Conservation (phyloP, 2,113 vertebrate genomes). For the Misgurnus mizolepis region DNA sequence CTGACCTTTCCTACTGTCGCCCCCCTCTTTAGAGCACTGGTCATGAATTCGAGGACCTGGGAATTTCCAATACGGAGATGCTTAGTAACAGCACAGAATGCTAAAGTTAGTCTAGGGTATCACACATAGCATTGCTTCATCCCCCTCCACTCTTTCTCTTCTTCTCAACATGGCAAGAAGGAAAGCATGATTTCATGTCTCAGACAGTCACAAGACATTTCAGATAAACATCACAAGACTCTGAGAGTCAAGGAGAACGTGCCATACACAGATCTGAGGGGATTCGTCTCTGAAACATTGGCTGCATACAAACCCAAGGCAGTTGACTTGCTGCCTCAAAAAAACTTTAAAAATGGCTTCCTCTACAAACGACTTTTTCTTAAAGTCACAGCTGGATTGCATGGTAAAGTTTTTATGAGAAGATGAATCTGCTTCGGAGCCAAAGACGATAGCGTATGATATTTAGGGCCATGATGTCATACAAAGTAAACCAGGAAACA, state of each 20-base stretch:
- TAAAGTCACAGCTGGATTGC: background rate
- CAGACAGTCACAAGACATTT: constrained; percentile 18
- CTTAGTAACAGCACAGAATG: background rate
- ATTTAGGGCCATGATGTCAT: constrained; percentile 26
- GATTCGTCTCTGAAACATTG: background rate
- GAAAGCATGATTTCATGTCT: constrained; percentile 7
- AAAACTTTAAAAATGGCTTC: no score
- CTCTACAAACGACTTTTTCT: no score
- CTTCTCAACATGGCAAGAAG: background rate
- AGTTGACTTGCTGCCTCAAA: no score
- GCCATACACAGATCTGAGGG: constrained; percentile 9
- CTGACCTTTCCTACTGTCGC: constrained; percentile 5
- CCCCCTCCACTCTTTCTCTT: background rate
- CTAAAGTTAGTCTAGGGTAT: constrained; percentile 29
- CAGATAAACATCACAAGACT: constrained; percentile 4
- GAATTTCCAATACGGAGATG: constrained; percentile 2
- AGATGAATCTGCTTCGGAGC: background rate
- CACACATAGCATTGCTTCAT: constrained; percentile 15
- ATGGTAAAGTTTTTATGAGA: constrained; percentile 2
- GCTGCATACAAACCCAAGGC: no score
- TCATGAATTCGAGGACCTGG: background rate
- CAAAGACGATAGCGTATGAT: no score
- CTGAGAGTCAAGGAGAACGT: constrained; percentile 1
- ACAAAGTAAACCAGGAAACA: background rate
- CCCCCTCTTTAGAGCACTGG: background rate